Conservation (phyloP, 2,888 invertebrate genomes). For the Euproctis similis region DNA sequence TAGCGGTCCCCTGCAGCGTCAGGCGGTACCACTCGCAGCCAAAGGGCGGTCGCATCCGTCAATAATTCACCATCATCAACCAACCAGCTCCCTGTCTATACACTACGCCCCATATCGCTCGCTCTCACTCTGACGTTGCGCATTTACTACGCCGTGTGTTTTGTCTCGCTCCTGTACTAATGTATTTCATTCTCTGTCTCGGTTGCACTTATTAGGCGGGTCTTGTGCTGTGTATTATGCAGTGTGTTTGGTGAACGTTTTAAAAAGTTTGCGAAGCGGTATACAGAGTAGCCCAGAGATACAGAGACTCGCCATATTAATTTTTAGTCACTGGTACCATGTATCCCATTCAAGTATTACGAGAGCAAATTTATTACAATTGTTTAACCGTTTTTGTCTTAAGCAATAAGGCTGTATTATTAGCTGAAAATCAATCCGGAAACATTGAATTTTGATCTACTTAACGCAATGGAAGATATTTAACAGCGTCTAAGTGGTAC, state of each 20-base stretch:
- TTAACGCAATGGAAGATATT: no score
- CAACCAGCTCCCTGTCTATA: conserved; percentile 49
- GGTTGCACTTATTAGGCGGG: conserved; percentile 55
- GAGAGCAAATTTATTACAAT: no score
- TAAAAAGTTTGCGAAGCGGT: conserved; percentile 58
- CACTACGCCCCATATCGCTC: conserved; percentile 26
- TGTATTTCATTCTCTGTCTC: conserved; percentile 20
- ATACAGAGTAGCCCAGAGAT: conserved; percentile 49
- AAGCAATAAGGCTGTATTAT: no score
- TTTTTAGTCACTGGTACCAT: no score
- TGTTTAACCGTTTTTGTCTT: no score
- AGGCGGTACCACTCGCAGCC: conserved; percentile 44
- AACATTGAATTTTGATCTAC: no score
- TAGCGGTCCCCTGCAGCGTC: conserved; percentile 12
- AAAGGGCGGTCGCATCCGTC: conserved; percentile 63
- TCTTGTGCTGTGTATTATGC: conserved; percentile 56
- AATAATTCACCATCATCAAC: conserved; percentile 57
- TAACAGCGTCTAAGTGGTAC: no score
- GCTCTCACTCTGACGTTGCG: conserved; percentile 40
- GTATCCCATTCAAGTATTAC: no score
- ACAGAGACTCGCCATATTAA: no score
- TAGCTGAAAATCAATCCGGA: no score
- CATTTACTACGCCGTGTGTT: conserved; percentile 38
- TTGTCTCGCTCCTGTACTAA: conserved; percentile 19
- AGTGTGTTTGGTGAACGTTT: conserved; percentile 62